Conservation (phyloP, 2,888 invertebrate species). For the Stegophylla sp. region DNA sequence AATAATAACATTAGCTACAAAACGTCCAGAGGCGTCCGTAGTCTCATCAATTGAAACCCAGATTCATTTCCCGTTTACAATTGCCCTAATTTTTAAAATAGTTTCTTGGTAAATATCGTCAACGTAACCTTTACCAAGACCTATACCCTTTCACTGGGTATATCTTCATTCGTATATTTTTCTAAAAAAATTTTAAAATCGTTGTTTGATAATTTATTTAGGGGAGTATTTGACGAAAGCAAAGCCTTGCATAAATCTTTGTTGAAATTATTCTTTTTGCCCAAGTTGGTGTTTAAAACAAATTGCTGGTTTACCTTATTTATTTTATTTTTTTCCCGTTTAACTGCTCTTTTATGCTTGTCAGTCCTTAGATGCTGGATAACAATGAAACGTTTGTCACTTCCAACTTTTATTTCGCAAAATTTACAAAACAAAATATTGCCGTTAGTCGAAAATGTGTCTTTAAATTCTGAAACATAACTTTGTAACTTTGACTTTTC, state of each 20-base stretch:
- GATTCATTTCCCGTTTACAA: neutral
- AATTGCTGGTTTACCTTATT: too few relatives aligned
- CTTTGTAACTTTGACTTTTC: too few relatives aligned
- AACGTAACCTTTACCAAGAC: neutral
- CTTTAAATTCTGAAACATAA: neutral
- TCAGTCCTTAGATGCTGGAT: too few relatives aligned
- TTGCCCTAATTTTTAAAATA: constrained; percentile 3
- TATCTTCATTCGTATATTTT: neutral
- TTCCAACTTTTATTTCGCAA: too few relatives aligned
- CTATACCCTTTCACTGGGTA: neutral
- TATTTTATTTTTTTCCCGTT: too few relatives aligned
- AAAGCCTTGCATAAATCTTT: constrained; percentile 11
- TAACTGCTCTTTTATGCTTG: too few relatives aligned
- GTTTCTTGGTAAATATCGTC: constrained; percentile 8
- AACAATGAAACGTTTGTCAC: too few relatives aligned
- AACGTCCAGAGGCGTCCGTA: neutral
- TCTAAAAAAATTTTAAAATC: too few relatives aligned
- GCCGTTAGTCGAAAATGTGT: neutral
- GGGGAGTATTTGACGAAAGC: constrained; percentile 7
- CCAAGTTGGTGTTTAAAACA: too few relatives aligned
- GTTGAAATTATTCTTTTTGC: neutral
- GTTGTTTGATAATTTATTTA: constrained; percentile 6
- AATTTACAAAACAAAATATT: neutral
- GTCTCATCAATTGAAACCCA: constrained; percentile 11
- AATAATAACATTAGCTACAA: neutral